Base-by-base conservation (phyloP, 1,140 invertebrate genomes). In the Trachymyrmex cornetzi region DNA sequence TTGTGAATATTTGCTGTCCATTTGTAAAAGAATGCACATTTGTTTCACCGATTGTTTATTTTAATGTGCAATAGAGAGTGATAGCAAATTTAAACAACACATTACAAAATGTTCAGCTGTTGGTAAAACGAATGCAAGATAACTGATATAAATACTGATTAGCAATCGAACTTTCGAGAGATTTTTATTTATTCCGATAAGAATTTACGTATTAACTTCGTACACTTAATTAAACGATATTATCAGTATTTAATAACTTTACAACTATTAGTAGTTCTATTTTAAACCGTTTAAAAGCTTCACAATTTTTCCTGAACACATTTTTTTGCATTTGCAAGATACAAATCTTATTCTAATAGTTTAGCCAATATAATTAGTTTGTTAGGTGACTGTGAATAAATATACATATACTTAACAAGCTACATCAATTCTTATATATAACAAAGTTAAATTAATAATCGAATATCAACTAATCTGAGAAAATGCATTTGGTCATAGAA, bases 1-100 rank as follows among this genome's bases (percentile, higher is more conserved):
- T 30, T 24, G 7, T 63, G 38, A 79, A 92, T 86, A 93, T 92
- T 93, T 91, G 92, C 93, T 94, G 93, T 94, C 92, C 92, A 92
- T 85, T 93, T 92, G 88, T 90, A 64, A 77, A 77, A 74, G 92
- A 87, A 77, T 30, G 57, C 84, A 89, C 93, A 95, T 93, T 93
- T 95, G 94, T 91, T 92, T 81, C 53, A 82, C 48, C 82, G 59
- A 38, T 61, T 87, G 77, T 50, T 77, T 72, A 34, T 50, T 48
- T 64, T 84, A 80, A 75, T 80, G 80, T 50, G 34, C 57, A 81
- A 66, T 67, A 63, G n/a, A n/a, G n/a, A n/a, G 63, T 67, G 80
- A 72, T 38, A 71, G 34, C 34, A 38, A 38, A 34, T 34, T 34
- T 6, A 6, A 38, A 27, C 75, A 55, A 22, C 14, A 59, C 50